A percentile compares a stretch with the other conserved stretches of the same genome.
Evolutionary conservation across 1,140 invertebrate genomes (phyloP).

Genomic region (Pectinophora gossypiella): DNA sequence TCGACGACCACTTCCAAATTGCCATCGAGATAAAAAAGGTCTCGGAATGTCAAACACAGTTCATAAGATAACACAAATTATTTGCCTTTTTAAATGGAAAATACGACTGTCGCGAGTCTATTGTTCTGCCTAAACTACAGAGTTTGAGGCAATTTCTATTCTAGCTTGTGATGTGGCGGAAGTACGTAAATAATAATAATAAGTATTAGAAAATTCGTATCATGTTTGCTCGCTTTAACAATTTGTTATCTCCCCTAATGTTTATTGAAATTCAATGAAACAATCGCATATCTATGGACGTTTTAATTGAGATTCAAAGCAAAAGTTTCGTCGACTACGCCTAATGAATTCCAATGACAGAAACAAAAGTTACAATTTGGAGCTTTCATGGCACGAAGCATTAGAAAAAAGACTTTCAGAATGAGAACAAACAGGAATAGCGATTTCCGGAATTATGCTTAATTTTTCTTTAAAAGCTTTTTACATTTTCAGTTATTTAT

Average conservation of each 20-base stretch:
- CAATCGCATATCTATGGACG: neutral
- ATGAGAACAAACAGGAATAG: constrained; percentile 17
- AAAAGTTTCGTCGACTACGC: neutral
- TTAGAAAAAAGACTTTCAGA: constrained; percentile 10
- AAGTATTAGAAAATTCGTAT: too few relatives aligned
- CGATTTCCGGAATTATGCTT: constrained; percentile 20
- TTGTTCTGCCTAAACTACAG: too few relatives aligned
- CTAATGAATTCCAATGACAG: constrained; percentile 16
- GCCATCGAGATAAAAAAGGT: neutral
- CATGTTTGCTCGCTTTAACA: too few relatives aligned
- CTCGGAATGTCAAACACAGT: neutral
- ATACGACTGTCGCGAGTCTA: too few relatives aligned
- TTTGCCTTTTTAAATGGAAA: too few relatives aligned
- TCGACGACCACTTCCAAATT: neutral
- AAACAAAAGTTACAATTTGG: constrained; percentile 14
- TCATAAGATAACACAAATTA: too few relatives aligned
- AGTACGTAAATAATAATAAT: too few relatives aligned
- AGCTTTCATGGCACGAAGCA: neutral
- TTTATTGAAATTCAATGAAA: too few relatives aligned
- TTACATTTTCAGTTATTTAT: constrained; percentile 32
- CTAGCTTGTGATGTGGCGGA: too few relatives aligned
- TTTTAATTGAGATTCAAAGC: neutral
- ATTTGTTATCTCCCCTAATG: too few relatives aligned
- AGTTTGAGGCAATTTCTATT: too few relatives aligned
- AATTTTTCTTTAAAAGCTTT: constrained; percentile 34